Base-by-base conservation (phyloP, 2,888 invertebrate species). In the Drosophila sordidapex region DNA sequence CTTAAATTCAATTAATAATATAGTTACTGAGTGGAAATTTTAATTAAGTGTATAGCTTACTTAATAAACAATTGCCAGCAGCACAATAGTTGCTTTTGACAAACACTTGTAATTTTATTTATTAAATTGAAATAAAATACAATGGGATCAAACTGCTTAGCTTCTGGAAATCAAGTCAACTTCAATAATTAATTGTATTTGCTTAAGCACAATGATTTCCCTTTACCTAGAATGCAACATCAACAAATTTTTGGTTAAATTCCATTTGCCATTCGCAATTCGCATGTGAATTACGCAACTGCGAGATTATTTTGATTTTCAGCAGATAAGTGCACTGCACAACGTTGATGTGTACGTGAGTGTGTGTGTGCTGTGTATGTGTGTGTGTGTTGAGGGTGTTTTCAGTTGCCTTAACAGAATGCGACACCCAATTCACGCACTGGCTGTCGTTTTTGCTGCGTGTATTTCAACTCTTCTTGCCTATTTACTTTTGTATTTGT, bases 401-500 rank as follows among this genome's bases (percentile, higher is more conserved):
- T 64, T 59, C 40, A 43, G 29, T 52, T 72, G 56, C 31, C 21
- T 70, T 72, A 74, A 81, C 63, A 72, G 68, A 52, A 63, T 63
- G 70, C 60, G 67, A 65, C 72, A 68, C 67, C 62, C 69, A 73
- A 66, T 76, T 65, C 66, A 73, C 78, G 76, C 81, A 78, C 76
- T 71, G 77, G 67, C 53, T 74, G 51, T 43, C 53, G 54, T 27
- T 62, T 51, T 15, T 61, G 56, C 27, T 72, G 69, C 71, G 81
- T 78, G 74, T 64, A 72, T 75, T 79, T 72, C 70, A 75, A 72
- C 82, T 81, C 68, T 53, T 75, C 68, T 81, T 74, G 81, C 74
- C 75, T 80, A 79, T 85, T 87, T 89, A 81, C 80, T 81, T 89
- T 83, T 82, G 87, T 89, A 90, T 90, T 89, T 89, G 89, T 82